phyloP scores from a whole-genome alignment of 2,888 invertebrate genomes.

The Drosophila pseudotakahashii region DNA sequence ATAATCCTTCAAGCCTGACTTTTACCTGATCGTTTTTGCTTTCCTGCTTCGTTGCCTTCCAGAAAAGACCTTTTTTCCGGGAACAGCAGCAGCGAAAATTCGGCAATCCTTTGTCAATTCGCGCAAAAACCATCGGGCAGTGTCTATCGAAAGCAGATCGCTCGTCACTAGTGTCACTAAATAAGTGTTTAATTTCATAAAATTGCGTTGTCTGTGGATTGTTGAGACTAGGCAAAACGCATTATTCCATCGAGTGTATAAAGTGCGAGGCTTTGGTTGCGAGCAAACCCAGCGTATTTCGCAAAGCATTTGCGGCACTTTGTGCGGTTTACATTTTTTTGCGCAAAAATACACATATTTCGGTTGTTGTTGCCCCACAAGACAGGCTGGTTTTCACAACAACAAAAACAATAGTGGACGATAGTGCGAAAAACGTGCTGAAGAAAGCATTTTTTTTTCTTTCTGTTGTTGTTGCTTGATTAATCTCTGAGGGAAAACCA shows the following conservation, averaged over 20 bases:
- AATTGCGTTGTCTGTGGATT: conserved; percentile 57
- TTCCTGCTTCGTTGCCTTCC: neutral
- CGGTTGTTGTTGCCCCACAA: neutral
- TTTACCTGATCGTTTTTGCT: too few relatives aligned
- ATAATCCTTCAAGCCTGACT: neutral
- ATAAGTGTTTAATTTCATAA: conserved; percentile 38
- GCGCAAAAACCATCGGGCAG: neutral
- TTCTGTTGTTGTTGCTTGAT: neutral
- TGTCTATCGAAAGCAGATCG: conserved; percentile 12
- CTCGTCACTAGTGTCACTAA: neutral
- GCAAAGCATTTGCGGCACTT: neutral
- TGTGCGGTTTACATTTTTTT: neutral
- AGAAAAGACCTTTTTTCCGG: neutral
- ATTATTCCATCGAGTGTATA: neutral
- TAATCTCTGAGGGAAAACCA: conserved; percentile 1
- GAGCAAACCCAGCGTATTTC: neutral
- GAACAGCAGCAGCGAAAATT: too few relatives aligned
- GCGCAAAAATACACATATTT: neutral
- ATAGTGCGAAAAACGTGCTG: conserved; percentile 14
- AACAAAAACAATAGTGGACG: neutral
- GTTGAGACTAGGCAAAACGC: neutral
- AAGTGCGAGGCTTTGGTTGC: neutral
- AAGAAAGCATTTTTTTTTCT: neutral
- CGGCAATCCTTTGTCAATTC: neutral
- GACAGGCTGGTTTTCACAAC: neutral